These are phyloP conservation scores for Hydropsyche betteni DNA, from an alignment of 2,888 invertebrate species.

Conservation along the genomic window DNA sequence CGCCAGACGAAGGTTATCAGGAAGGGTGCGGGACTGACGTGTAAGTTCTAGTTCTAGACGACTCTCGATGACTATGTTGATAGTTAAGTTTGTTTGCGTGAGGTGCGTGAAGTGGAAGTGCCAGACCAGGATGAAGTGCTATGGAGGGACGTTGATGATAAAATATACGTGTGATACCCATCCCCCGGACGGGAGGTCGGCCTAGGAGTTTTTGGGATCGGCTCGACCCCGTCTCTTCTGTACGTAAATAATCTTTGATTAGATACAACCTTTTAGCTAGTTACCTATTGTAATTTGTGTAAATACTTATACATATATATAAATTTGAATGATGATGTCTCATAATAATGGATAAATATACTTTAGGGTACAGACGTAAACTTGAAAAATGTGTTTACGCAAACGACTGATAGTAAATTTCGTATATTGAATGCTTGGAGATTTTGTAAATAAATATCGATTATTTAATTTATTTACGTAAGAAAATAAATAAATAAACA, in stretches of 20 bases:
- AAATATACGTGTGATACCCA: conserved; percentile 50
- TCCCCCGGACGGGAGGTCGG: conserved; percentile 17
- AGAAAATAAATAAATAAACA: conserved; percentile 39
- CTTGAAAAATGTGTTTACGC: conserved; percentile 47
- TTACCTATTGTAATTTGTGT: conserved; percentile 51
- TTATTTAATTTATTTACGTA: conserved; percentile 52
- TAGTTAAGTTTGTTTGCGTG: too few relatives aligned
- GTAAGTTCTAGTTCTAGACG: conserved; percentile 59
- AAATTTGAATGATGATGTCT: conserved; percentile 43
- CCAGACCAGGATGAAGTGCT: too few relatives aligned
- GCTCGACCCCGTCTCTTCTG: conserved; percentile 46
- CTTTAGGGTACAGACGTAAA: conserved; percentile 52
- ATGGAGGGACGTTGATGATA: too few relatives aligned
- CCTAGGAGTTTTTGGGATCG: conserved; percentile 17
- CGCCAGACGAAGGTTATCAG: conserved; percentile 91
- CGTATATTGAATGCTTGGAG: conserved; percentile 51
- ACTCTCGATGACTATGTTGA: background rate
- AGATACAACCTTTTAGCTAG: conserved; percentile 49
- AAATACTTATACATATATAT: conserved; percentile 38
- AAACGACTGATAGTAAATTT: conserved; percentile 52
- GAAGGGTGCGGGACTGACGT: conserved; percentile 94
- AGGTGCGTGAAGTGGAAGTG: too few relatives aligned
- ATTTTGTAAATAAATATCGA: conserved; percentile 50
- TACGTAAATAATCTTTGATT: conserved; percentile 51
- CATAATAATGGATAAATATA: conserved; percentile 50